phyloP scores from a whole-genome alignment of 37 sponge, comb jelly and placozoan genomes.

The Beroe ovata region DNA sequence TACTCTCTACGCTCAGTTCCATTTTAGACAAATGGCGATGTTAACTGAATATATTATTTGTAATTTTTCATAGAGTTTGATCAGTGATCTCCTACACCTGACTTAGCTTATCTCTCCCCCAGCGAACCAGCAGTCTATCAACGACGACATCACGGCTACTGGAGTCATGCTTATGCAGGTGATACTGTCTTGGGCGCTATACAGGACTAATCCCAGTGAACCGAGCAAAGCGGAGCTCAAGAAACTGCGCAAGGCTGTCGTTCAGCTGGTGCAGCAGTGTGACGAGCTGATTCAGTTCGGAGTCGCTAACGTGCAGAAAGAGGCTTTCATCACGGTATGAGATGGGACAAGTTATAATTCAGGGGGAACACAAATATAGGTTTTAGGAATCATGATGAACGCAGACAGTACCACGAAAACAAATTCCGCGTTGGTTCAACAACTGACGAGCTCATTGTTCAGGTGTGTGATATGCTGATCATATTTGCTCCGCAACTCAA shows the following conservation, averaged over 20 bases:
- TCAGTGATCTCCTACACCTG: too few relatives aligned
- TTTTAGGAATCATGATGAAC: too few relatives aligned
- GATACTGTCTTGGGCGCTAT: constrained; percentile 58
- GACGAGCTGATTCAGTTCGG: constrained; percentile 76
- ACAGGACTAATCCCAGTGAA: constrained; percentile 50
- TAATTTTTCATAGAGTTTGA: too few relatives aligned
- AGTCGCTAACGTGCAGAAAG: constrained; percentile 69
- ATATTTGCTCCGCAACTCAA: constrained; percentile 76
- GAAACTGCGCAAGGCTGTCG: constrained; percentile 52
- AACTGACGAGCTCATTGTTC: too few relatives aligned
- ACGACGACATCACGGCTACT: constrained; percentile 63
- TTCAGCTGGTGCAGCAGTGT: constrained; percentile 70
- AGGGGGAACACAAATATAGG: too few relatives aligned
- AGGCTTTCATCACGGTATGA: constrained; percentile 72
- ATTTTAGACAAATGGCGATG: too few relatives aligned
- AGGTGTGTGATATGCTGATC: constrained; percentile 77
- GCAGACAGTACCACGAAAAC: too few relatives aligned
- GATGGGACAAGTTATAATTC: too few relatives aligned
- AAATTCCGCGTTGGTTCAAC: too few relatives aligned
- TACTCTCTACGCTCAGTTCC: too few relatives aligned
- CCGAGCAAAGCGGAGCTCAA: constrained; percentile 61
- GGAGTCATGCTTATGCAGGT: constrained; percentile 59
- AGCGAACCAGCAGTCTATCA: constrained; percentile 61
- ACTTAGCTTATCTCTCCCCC: too few relatives aligned
- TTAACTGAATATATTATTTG: too few relatives aligned